Evolutionary conservation across 2,113 vertebrate genomes (phyloP).

Genomic region (Calyptommatus sinebrachiatus): DNA sequence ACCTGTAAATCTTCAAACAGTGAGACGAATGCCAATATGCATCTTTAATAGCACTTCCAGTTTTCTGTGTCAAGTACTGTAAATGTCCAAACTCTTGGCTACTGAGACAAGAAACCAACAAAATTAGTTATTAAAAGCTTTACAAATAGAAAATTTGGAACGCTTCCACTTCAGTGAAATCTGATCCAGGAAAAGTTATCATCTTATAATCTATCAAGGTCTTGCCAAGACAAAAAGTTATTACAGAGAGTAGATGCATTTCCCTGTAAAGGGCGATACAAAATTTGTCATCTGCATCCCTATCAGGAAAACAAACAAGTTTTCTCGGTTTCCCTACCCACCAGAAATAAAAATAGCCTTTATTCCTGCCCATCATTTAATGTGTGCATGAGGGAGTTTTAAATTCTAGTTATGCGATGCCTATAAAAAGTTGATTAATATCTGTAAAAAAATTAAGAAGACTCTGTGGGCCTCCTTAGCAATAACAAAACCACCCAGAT

Average conservation of each 20-base stretch:
- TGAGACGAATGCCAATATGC: not conserved
- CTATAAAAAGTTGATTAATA: not conserved
- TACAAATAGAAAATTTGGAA: not conserved
- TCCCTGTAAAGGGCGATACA: not conserved
- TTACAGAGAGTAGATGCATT: not conserved
- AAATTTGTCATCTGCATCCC: not conserved
- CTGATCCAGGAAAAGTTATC: not conserved
- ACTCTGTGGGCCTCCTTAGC: not conserved
- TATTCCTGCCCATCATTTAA: not conserved
- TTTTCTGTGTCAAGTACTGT: not conserved
- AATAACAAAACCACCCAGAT: not conserved
- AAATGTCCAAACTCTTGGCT: not conserved
- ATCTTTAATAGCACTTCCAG: not conserved
- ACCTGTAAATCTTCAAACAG: not conserved
- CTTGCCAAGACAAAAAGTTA: not conserved
- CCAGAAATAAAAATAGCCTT: not conserved
- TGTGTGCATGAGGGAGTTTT: not conserved
- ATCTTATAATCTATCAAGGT: not conserved
- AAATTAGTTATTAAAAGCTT: not conserved
- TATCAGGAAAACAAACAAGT: not conserved
- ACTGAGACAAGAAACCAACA: not conserved
- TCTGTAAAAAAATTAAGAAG: not conserved
- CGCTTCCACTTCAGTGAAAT: not conserved
- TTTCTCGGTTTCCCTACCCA: not conserved
- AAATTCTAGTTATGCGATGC: not conserved